Conservation (phyloP, 2,113 vertebrate species). For the Paracanthobrama guichenoti region DNA sequence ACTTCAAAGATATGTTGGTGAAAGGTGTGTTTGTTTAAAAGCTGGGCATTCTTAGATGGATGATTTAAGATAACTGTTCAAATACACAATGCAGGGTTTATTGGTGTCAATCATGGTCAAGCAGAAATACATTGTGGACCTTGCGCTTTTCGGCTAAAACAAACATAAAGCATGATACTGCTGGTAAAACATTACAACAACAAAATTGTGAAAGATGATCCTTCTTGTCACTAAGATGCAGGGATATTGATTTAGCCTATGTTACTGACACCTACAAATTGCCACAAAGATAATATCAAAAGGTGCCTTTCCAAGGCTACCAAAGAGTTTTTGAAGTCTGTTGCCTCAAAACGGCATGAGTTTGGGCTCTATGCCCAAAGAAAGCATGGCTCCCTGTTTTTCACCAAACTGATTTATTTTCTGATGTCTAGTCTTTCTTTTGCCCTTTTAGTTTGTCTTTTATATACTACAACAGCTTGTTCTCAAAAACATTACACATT, state of each 20-base stretch:
- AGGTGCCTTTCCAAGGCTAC: not conserved
- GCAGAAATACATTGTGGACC: constrained; percentile 30
- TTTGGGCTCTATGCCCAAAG: not conserved
- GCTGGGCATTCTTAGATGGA: not conserved
- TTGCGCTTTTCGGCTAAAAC: constrained; percentile 43
- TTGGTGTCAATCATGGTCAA: constrained; percentile 14
- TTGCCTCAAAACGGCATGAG: not conserved
- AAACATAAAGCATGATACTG: constrained; percentile 34
- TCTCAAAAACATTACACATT: not conserved
- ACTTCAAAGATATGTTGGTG: not conserved
- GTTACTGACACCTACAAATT: not conserved
- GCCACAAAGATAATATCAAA: not conserved
- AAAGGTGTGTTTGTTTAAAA: constrained; percentile 27
- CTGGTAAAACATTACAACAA: constrained; percentile 3
- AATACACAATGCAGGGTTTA: constrained; percentile 50
- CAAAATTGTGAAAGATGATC: constrained; percentile 28
- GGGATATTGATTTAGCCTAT: not conserved
- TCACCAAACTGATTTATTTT: not conserved
- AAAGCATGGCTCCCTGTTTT: not conserved
- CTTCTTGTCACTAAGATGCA: constrained; percentile 9
- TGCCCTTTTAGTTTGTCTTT: not conserved
- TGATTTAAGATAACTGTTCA: constrained; percentile 51
- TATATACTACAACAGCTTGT: not conserved
- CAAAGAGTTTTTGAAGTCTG: not conserved
- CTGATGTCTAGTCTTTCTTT: not conserved